Evolutionary conservation across 1,140 invertebrate genomes (phyloP).

Genomic region (Camponotus floridanus): DNA sequence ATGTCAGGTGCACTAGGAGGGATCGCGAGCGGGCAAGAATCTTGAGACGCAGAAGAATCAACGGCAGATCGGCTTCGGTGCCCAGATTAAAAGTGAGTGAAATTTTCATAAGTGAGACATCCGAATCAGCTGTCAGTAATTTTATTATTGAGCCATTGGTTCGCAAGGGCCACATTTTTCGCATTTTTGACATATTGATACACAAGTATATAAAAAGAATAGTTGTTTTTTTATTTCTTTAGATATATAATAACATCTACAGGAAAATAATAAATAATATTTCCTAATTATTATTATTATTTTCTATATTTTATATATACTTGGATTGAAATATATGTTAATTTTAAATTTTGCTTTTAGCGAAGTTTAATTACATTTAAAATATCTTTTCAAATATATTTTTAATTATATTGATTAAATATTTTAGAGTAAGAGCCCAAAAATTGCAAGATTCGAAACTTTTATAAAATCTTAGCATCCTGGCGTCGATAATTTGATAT

Average conservation of each 20-base stretch:
- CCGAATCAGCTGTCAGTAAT: neutral
- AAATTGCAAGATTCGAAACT: neutral
- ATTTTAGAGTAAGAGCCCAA: neutral
- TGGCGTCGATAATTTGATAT: neutral
- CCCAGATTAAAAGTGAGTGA: slow-evolving; percentile 83
- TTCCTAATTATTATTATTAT: neutral
- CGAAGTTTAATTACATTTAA: neutral
- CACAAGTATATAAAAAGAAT: neutral
- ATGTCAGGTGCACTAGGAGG: slow-evolving; percentile 82
- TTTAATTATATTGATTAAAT: neutral
- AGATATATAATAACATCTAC: neutral
- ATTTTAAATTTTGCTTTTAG: neutral
- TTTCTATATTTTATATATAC: neutral
- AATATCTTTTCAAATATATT: neutral
- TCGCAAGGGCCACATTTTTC: neutral
- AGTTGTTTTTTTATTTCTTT: neutral
- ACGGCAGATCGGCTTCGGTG: slow-evolving; percentile 82
- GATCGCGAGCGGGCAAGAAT: slow-evolving; percentile 82
- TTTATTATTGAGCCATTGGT: neutral
- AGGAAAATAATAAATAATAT: neutral
- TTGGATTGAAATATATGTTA: neutral
- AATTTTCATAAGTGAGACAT: slow-evolving; percentile 1
- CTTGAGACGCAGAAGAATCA: slow-evolving; percentile 81
- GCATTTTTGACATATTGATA: neutral
- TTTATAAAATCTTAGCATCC: neutral